Base-by-base conservation (phyloP, 2,888 invertebrate genomes). In the Epinotia nisella region DNA sequence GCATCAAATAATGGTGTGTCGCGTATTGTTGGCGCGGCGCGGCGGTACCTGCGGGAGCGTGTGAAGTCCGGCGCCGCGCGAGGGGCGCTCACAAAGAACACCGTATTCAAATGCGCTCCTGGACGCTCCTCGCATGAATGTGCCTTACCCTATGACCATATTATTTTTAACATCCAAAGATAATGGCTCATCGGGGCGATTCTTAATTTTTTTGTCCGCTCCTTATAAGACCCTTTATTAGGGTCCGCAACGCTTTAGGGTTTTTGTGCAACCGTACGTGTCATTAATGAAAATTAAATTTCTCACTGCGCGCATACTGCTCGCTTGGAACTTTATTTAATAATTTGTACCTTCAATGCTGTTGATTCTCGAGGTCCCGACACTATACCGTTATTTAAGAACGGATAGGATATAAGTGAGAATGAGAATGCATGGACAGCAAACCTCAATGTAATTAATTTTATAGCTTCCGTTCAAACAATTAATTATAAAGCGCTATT, bases 101-200 rank as follows among this genome's bases (percentile, higher is more conserved):
- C 79, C 81, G 89, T 91, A 93, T 93, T 93, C 91, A 90, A 91
- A 92, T 92, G 85, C 92, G 88, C 92, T 90, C 92, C 88, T 93
- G 93, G 93, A 93, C 93, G 90, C 82, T 87, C 87, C 90, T 87
- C 87, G 89, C 90, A 89, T 92, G 90, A 93, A 92, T 92, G 90
- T 90, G 81, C 90, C 89, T 88, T 90, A 90, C 93, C 91, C 93
- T 91, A 93, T 91, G 92, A 91, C 92, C 92, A 89, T 92, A 93
- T 93, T 93, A 93, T 93, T 93, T 93, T 90, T 92, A 93, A 89
- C 91, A 89, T 90, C 85, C 85, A 84, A 91, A 92, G 93, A 93
- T 93, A 93, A 93, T 93, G 86, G 91, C 89, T 88, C 90, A 93
- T 93, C 93, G 93, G 91, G 91, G 91, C 90, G 92, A 93, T 92